phyloP scores from a whole-genome alignment of 2,113 vertebrate species.

The Crotalus helleri region DNA sequence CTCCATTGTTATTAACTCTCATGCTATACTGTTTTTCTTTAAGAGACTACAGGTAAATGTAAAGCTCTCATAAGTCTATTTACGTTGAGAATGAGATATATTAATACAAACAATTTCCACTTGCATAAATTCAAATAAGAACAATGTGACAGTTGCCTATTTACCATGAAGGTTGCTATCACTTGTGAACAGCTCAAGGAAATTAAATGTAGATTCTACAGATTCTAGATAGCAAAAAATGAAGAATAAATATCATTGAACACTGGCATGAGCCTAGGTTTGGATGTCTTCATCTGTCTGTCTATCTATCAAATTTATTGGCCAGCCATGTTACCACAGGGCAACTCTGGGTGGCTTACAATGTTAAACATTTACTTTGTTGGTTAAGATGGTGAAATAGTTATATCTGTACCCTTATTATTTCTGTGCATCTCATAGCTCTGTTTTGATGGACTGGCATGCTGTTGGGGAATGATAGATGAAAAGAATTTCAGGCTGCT shows the following conservation, averaged over 20 bases:
- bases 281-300: not conserved
- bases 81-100: not conserved
- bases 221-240: not conserved
- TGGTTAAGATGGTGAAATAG: not conserved
- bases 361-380: not conserved
- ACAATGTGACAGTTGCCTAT: not conserved
- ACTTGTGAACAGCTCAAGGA: not conserved
- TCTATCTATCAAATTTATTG: not conserved
- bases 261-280: not conserved
- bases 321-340: not conserved
- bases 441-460: not conserved
- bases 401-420: not conserved
- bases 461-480: not conserved
- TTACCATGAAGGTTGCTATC: not conserved
- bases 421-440: not conserved
- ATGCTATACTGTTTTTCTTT: constrained; percentile 18
- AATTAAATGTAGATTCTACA: not conserved
- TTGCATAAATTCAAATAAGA: not conserved
- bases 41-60: not conserved
- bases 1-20: not conserved
- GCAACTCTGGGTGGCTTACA: not conserved
- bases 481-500: not conserved
- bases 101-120: not conserved
- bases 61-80: not conserved
- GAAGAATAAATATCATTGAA: not conserved